Conservation (phyloP, 2,888 invertebrate species). For the Harpagoxenus sublaevis region DNA sequence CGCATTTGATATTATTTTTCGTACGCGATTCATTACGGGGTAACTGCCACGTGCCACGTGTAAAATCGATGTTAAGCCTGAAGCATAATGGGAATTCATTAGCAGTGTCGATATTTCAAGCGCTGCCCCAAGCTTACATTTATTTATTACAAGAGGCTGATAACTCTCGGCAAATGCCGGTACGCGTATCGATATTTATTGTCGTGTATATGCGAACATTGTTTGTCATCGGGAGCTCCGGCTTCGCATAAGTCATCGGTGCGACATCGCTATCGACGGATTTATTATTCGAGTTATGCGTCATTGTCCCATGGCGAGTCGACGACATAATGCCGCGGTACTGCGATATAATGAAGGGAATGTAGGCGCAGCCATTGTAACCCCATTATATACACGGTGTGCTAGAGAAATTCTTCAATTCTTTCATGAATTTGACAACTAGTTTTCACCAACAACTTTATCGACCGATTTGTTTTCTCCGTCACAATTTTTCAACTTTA, state of each 20-base stretch:
- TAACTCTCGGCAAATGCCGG: conserved; percentile 21
- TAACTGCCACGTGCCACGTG: neutral
- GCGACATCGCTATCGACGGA: conserved; percentile 53
- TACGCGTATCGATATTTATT: conserved; percentile 34
- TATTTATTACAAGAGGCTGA: conserved; percentile 48
- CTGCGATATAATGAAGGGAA: conserved; percentile 64
- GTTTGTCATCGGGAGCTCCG: conserved; percentile 39
- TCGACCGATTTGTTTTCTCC: neutral
- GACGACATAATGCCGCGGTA: conserved; percentile 65
- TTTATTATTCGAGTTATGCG: conserved; percentile 67
- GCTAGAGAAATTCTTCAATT: neutral
- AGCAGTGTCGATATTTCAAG: conserved; percentile 22
- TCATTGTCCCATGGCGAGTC: conserved; percentile 61
- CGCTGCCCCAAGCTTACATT: conserved; percentile 2
- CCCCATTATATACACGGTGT: conserved; percentile 16
- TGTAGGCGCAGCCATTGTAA: conserved; percentile 56
- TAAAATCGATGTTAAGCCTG: conserved; percentile 13
- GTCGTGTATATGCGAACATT: conserved; percentile 39
- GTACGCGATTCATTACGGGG: neutral
- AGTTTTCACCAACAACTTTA: neutral
- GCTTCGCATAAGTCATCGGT: conserved; percentile 48
- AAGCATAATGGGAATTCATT: conserved; percentile 17
- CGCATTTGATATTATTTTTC: neutral
- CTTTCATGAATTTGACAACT: neutral
- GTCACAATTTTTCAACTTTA: neutral